A percentile compares a stretch with the other conserved stretches of the same genome.
These are phyloP conservation scores for Chironomus tentans DNA, from an alignment of 2,888 invertebrate genomes.

Conservation along the genomic window DNA sequence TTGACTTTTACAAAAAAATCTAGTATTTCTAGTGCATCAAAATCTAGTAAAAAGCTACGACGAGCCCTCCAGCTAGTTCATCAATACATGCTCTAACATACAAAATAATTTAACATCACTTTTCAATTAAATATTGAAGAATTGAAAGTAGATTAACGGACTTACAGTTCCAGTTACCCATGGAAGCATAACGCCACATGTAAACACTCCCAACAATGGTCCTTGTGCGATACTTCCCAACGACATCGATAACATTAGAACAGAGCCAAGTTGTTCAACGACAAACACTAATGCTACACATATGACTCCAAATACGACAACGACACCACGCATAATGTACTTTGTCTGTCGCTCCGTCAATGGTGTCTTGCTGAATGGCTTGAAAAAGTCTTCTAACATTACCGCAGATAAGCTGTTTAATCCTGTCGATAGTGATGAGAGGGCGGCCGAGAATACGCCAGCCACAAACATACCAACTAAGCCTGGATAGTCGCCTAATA, in stretches of 20 bases:
- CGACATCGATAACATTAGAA: slow-evolving; percentile 58
- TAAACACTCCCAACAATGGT: slow-evolving; percentile 58
- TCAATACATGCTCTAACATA: slow-evolving; percentile 12
- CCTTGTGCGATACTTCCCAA: slow-evolving; percentile 57
- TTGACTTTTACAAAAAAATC: too few species aligned
- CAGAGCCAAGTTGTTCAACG: slow-evolving; percentile 58
- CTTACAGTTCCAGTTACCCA: slow-evolving; percentile 53
- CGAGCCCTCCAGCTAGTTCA: not conserved
- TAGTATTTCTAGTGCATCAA: too few species aligned
- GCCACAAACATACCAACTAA: slow-evolving; percentile 82
- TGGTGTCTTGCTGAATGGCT: slow-evolving; percentile 45
- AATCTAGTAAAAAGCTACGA: too few species aligned
- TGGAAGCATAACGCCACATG: slow-evolving; percentile 57
- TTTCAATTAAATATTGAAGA: not conserved
- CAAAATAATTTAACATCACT: not conserved
- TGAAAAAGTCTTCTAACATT: slow-evolving; percentile 61
- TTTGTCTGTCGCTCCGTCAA: slow-evolving; percentile 47
- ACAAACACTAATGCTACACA: slow-evolving; percentile 54
- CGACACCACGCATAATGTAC: slow-evolving; percentile 55
- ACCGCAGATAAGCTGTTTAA: slow-evolving; percentile 69
- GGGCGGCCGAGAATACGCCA: slow-evolving; percentile 81
- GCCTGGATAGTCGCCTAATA: slow-evolving; percentile 66
- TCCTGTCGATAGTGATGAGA: slow-evolving; percentile 70
- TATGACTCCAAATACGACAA: slow-evolving; percentile 52
- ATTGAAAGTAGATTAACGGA: not conserved